Percentiles rank a stretch among this genome's conserved stretches.
Conservation (phyloP, 2,113 vertebrate genomes). For the Gadus macrocephalus region DNA sequence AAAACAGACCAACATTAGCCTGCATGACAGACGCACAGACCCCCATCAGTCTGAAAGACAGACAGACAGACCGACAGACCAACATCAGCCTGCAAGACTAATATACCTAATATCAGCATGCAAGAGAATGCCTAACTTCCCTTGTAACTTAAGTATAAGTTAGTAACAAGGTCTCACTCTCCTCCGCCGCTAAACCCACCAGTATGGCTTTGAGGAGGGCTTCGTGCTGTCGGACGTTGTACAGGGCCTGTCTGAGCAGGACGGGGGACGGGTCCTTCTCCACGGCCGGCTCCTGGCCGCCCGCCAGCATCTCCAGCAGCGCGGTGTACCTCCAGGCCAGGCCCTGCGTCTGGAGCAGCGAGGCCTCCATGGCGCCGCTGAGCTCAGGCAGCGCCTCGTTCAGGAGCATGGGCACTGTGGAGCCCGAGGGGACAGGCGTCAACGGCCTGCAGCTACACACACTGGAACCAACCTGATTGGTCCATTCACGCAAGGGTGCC, state of each 20-base stretch:
- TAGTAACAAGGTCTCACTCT: background rate
- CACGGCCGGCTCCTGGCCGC: conserved; percentile 10
- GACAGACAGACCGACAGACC: background rate
- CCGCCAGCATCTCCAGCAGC: conserved; percentile 72
- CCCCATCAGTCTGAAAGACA: conserved; percentile 73
- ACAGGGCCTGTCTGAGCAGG: conserved; percentile 80
- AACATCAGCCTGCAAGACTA: too few species aligned
- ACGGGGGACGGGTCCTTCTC: conserved; percentile 20
- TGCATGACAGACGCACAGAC: conserved; percentile 6
- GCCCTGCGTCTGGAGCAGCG: conserved; percentile 62
- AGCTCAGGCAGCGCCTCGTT: conserved; percentile 68
- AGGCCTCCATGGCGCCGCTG: conserved; percentile 54
- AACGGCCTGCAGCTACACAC: background rate
- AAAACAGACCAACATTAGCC: too few species aligned
- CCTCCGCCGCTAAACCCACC: conserved; percentile 71
- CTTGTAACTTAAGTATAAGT: background rate
- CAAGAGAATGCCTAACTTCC: too few species aligned
- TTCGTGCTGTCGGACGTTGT: conserved; percentile 83
- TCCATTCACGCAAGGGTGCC: too few species aligned
- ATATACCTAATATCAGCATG: background rate
- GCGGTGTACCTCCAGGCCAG: conserved; percentile 77
- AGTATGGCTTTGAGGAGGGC: conserved; percentile 80
- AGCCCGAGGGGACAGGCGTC: background rate
- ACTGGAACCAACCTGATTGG: too few species aligned
- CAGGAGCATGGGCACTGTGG: conserved; percentile 78